phyloP scores from a whole-genome alignment of 2,113 vertebrate species.

The Mugil cephalus region DNA sequence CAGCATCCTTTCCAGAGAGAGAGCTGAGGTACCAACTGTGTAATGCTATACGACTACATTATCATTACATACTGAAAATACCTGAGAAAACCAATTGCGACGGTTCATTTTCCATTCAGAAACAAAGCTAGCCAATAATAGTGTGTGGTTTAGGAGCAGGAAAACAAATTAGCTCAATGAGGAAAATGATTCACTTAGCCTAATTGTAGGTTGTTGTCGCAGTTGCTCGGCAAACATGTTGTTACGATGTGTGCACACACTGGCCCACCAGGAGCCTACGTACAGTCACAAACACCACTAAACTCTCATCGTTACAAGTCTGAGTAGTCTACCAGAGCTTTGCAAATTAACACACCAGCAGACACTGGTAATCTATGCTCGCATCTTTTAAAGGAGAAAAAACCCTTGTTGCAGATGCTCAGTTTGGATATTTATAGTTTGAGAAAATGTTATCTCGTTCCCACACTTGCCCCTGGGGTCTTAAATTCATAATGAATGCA shows the following conservation, averaged over 20 bases:
- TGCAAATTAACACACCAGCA: background rate
- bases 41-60: background rate
- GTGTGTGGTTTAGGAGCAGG: constrained; percentile 52
- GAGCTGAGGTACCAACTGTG: background rate
- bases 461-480: constrained; percentile 49
- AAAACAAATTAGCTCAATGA: constrained; percentile 73
- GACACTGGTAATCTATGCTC: background rate
- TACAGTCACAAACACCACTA: constrained; percentile 42
- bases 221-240: constrained; percentile 61
- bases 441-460: constrained; percentile 74
- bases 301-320: constrained; percentile 24
- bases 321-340: constrained; percentile 6
- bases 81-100: constrained; percentile 15
- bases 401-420: constrained; percentile 19
- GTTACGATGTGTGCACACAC: constrained; percentile 52
- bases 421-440: background rate
- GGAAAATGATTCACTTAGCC: constrained; percentile 71
- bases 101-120: constrained; percentile 8
- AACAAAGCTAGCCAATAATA: constrained; percentile 55
- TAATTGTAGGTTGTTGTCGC: constrained; percentile 71
- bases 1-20: background rate
- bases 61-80: constrained; percentile 2
- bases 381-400: background rate
- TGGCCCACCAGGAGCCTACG: constrained; percentile 34
- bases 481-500: constrained; percentile 30